Evolutionary conservation across 2,113 vertebrate genomes (phyloP).

Genomic region (Heterotis niloticus): DNA sequence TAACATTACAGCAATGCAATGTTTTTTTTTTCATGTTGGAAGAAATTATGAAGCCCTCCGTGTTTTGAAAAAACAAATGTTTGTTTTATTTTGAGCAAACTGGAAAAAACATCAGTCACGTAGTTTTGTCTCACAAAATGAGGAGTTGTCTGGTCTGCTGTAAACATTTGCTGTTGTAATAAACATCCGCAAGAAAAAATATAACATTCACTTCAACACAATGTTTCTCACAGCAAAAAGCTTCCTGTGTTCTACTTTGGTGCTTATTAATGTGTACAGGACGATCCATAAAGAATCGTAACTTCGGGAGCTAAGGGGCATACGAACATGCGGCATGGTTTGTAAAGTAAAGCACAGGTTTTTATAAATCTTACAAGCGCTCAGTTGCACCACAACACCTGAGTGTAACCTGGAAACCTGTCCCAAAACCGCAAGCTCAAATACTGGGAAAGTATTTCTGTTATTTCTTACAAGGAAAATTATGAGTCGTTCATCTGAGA

Average conservation of each 20-base stretch:
- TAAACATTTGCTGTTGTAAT: conserved; percentile 38
- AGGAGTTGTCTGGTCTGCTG: conserved; percentile 47
- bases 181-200: conserved; percentile 55
- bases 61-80: conserved; percentile 56
- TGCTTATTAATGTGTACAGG: neutral
- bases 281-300: too few relatives aligned
- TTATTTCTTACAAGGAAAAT: too few relatives aligned
- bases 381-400: too few relatives aligned
- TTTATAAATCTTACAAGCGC: too few relatives aligned
- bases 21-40: conserved; percentile 13
- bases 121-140: conserved; percentile 59
- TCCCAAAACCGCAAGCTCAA: too few relatives aligned
- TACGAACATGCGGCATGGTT: too few relatives aligned
- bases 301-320: too few relatives aligned
- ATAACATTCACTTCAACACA: conserved; percentile 42
- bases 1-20: conserved; percentile 17
- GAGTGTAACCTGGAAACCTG: too few relatives aligned
- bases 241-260: conserved; percentile 14
- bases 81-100: conserved; percentile 67
- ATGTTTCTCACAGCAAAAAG: conserved; percentile 35
- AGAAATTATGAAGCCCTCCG: conserved; percentile 34
- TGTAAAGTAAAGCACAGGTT: too few relatives aligned
- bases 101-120: conserved; percentile 62
- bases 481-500: too few relatives aligned
- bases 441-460: too few relatives aligned